Base-by-base conservation (phyloP, 1,140 invertebrate genomes). In the Drosophila lacteicornis region DNA sequence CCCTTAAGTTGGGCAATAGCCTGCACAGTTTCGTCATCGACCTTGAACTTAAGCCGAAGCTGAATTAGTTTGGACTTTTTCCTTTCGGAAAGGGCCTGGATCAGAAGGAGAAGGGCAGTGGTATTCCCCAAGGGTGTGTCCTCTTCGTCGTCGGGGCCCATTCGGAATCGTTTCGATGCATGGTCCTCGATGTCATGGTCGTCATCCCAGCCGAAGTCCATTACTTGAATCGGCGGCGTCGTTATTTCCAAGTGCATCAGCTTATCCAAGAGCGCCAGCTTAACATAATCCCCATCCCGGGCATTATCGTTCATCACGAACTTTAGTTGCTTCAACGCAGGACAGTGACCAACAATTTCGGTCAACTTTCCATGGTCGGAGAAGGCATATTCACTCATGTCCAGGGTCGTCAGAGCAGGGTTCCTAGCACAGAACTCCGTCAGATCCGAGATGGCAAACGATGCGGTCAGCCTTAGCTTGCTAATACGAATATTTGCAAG, bases 301-400 rank as follows among this genome's bases (percentile, higher is more conserved):
- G 4, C 36, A 43, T 59, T 50, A 36, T 71, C 45, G 40, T 27
- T 42, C 1, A 59, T 17, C 17, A 59, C n/a, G 27, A 73, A 73
- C 33, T 59, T 73, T 0, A 73, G 17, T 27, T 50, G 2, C 38
- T 59, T 73, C 6, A 73, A n/a, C 3, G 33, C 25, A 4, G 53
- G 67, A 12, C 69, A 73, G n/a, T 71, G 67, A 4, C n/a, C 15
- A 38, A 59, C 69, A 6, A 73, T 71, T 50, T 59, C 9, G 4
- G 38, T 27, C 8, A 73, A 9, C 17, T 59, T 42, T 50, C 69
- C 51, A 6, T 43, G 19, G 22, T 73, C 69, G 6, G 53, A 25
- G 22, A 59, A 59, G 2, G 3, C 11, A 38, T 6, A 30, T 15
- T 12, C 19, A 50, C 71, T 73, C 15, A 73, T 30, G 25, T 73